A percentile compares a stretch with the other conserved stretches of the same genome.
phyloP scores from a whole-genome alignment of 2,797 vertebrate genomes.

The Spheniscus humboldti region DNA sequence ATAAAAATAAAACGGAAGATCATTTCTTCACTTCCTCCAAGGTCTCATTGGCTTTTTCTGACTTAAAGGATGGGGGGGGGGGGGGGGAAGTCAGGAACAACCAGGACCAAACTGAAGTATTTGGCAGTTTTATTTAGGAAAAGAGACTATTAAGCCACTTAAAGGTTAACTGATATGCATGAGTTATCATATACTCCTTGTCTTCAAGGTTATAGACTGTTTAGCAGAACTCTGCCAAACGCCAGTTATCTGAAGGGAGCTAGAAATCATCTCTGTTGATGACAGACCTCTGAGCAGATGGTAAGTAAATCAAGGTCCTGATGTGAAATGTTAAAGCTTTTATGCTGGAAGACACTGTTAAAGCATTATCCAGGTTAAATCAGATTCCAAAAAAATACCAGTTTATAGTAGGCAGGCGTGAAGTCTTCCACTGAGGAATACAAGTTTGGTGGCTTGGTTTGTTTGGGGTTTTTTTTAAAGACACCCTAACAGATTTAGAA shows the following conservation, averaged over 20 bases:
- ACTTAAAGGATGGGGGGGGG: background rate
- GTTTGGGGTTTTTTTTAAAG: background rate
- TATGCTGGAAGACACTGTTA: slow-evolving; percentile 58
- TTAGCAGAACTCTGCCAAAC: slow-evolving; percentile 71
- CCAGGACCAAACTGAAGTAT: background rate
- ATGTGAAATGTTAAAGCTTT: slow-evolving; percentile 70
- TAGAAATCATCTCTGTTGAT: slow-evolving; percentile 70
- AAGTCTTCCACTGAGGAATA: slow-evolving; percentile 30
- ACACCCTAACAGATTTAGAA: background rate
- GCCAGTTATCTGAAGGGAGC: slow-evolving; percentile 67
- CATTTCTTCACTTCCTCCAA: slow-evolving; percentile 8
- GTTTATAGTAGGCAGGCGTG: slow-evolving; percentile 23
- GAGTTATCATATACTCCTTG: slow-evolving; percentile 55
- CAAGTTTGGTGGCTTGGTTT: background rate
- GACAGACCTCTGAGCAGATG: slow-evolving; percentile 77
- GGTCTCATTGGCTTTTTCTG: background rate
- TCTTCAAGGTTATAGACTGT: slow-evolving; percentile 74
- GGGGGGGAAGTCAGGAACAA: background rate
- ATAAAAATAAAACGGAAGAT: slow-evolving; percentile 27
- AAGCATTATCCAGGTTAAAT: slow-evolving; percentile 68
- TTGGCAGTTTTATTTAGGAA: slow-evolving; percentile 20
- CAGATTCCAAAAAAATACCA: background rate
- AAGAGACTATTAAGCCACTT: slow-evolving; percentile 58
- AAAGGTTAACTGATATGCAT: slow-evolving; percentile 58
- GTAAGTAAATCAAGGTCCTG: slow-evolving; percentile 75